Percentiles rank a stretch among this genome's conserved stretches.
Conservation (phyloP, 2,888 invertebrate species). For the Tryphoninae sp. region DNA sequence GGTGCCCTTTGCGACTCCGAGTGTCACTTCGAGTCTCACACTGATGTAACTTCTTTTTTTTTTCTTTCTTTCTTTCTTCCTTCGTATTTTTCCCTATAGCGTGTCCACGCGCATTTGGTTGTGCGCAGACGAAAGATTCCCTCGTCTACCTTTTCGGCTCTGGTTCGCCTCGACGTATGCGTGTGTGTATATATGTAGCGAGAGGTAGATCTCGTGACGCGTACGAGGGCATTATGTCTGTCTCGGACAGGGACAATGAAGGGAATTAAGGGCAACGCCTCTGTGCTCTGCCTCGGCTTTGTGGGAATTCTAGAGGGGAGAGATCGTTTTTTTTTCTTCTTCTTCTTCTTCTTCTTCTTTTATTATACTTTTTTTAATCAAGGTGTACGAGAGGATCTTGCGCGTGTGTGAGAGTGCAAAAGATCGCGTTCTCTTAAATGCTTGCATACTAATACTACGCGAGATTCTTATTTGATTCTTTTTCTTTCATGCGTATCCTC, state of each 20-base stretch:
- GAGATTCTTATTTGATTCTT: constrained; percentile 29
- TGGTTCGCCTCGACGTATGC: constrained; percentile 7
- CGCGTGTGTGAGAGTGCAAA: constrained; percentile 25
- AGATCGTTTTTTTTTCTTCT: constrained; percentile 23
- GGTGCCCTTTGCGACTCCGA: constrained; percentile 61
- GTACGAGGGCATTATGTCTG: constrained; percentile 65
- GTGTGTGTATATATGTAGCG: constrained; percentile 2
- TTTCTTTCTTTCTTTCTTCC: constrained; percentile 5
- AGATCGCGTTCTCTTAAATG: constrained; percentile 53
- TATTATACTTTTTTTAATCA: constrained; percentile 25
- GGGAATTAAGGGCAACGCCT: constrained; percentile 71
- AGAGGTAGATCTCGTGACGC: constrained; percentile 47
- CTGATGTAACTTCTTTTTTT: constrained; percentile 32
- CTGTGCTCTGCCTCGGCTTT: constrained; percentile 49
- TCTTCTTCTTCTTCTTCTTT: not conserved
- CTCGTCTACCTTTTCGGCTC: constrained; percentile 34
- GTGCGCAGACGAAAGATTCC: constrained; percentile 31
- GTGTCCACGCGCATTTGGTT: not conserved
- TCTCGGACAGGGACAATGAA: constrained; percentile 70
- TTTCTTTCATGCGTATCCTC: constrained; percentile 7
- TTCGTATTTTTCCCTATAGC: not conserved
- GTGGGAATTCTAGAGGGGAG: constrained; percentile 67
- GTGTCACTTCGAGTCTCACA: constrained; percentile 63
- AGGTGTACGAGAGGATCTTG: constrained; percentile 4
- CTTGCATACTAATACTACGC: constrained; percentile 67